Evolutionary conservation across 2,113 vertebrate genomes (phyloP).

Genomic region (Ochotona princeps): DNA sequence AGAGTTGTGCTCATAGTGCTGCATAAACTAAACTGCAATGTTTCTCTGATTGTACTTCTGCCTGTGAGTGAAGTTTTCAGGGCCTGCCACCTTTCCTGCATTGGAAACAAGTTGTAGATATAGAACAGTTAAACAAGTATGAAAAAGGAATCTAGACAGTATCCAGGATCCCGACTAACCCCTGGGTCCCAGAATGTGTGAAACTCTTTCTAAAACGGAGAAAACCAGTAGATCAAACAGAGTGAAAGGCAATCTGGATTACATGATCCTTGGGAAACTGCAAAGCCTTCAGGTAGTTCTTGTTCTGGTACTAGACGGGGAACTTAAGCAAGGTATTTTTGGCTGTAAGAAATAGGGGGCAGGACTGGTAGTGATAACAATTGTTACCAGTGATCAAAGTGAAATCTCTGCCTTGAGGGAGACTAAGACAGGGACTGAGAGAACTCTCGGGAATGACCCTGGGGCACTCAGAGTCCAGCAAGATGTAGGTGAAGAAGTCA

Average conservation of each 20-base stretch:
- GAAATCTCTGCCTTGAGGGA: not conserved
- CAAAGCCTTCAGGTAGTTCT: not conserved
- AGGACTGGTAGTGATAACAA: not conserved
- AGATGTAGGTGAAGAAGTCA: not conserved
- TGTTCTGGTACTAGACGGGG: not conserved
- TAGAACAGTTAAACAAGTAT: not conserved
- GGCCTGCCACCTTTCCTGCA: not conserved
- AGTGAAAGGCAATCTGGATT: not conserved
- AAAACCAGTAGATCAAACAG: not conserved
- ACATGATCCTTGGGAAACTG: not conserved
- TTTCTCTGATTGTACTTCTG: not conserved
- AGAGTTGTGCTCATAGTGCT: not conserved
- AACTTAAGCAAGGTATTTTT: not conserved
- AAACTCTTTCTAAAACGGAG: not conserved
- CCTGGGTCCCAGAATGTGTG: not conserved
- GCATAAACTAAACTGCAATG: not conserved
- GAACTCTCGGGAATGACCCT: not conserved
- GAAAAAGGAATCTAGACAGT: not conserved
- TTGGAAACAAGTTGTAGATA: not conserved
- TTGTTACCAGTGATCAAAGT: not conserved
- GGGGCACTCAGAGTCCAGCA: not conserved
- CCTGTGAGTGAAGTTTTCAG: not conserved
- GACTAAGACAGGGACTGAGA: not conserved
- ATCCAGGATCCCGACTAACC: not conserved
- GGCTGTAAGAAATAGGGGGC: not conserved